A percentile compares a stretch with the other conserved stretches of the same genome.
phyloP scores from a whole-genome alignment of 2,113 vertebrate genomes.

The Brachyhypopomus occidentalis region DNA sequence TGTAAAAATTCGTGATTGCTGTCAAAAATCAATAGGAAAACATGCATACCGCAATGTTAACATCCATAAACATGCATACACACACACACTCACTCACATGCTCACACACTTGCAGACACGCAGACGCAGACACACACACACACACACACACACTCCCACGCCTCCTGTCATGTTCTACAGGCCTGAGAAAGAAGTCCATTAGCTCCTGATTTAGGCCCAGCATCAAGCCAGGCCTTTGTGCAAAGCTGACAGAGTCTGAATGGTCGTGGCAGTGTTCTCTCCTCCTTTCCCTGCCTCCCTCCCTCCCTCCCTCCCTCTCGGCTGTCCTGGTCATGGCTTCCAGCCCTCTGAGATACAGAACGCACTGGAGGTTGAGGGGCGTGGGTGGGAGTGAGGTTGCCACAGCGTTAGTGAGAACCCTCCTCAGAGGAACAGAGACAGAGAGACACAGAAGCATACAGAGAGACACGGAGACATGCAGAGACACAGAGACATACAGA shows the following conservation, averaged over 20 bases:
- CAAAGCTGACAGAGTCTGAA: slow-evolving; percentile 73
- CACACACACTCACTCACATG: not conserved
- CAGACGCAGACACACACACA: slow-evolving; percentile 45
- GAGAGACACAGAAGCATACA: slow-evolving; percentile 21
- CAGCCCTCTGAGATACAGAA: not conserved
- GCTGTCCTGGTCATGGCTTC: not conserved
- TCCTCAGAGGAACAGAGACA: slow-evolving; percentile 59
- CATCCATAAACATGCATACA: not conserved
- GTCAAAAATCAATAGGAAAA: no score
- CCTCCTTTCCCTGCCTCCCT: slow-evolving; percentile 33
- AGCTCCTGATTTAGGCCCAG: slow-evolving; percentile 77
- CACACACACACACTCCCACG: slow-evolving; percentile 61
- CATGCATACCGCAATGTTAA: not conserved
- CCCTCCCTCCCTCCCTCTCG: slow-evolving; percentile 55
- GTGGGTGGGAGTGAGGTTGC: slow-evolving; percentile 68
- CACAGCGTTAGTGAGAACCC: slow-evolving; percentile 59
- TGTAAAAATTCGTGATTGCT: no score
- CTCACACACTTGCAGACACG: slow-evolving; percentile 21
- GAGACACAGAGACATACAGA: no score
- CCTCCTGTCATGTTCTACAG: slow-evolving; percentile 70
- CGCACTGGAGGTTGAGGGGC: slow-evolving; percentile 41
- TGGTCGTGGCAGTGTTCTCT: slow-evolving; percentile 67
- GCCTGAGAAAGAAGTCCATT: slow-evolving; percentile 78
- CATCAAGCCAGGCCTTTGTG: slow-evolving; percentile 74
- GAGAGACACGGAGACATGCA: not conserved